These are phyloP conservation scores for Callithrix jacchus DNA, from an alignment of 2,113 vertebrate species.

Conservation along the genomic window DNA sequence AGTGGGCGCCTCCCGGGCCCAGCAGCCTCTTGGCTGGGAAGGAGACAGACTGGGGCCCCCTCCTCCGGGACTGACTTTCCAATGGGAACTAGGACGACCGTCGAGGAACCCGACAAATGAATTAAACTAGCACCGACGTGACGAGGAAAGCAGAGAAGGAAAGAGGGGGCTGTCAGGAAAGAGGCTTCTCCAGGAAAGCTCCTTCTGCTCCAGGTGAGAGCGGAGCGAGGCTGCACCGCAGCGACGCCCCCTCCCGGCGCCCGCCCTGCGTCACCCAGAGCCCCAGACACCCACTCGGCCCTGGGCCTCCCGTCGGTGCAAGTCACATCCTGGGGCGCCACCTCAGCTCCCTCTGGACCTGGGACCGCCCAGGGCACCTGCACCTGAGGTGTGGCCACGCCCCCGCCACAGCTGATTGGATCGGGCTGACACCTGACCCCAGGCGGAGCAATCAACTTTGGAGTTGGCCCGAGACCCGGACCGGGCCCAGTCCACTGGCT, in stretches of 20 bases:
- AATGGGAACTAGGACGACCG: fast-evolving
- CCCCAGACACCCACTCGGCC: not conserved
- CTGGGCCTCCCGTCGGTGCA: not conserved
- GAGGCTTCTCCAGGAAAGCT: not conserved
- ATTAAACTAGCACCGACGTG: not conserved
- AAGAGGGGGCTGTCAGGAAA: not conserved
- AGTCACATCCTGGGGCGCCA: too few species aligned
- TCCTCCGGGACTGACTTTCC: not conserved
- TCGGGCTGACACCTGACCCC: not conserved
- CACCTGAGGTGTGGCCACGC: not conserved
- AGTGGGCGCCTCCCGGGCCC: fast-evolving
- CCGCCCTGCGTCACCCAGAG: not conserved
- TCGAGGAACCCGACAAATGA: not conserved
- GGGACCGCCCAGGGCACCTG: not conserved
- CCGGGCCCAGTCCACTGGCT: too few species aligned
- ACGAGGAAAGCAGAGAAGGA: not conserved
- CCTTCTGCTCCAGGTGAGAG: not conserved
- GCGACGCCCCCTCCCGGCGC: not conserved
- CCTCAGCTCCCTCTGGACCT: not conserved
- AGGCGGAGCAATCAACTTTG: not conserved
- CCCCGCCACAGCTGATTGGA: not conserved
- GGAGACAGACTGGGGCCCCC: fast-evolving
- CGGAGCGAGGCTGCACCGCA: too few species aligned
- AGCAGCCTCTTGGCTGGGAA: not conserved
- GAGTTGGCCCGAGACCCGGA: not conserved